These are phyloP conservation scores for Pan troglodytes DNA, from an alignment of 2,113 vertebrate species.

Conservation along the genomic window NHGRI_mPanTro3-v2.1_pri NC_072415.2:55429501-55430000, in stretches of 20 bases:
- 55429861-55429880: neutral
- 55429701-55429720: neutral
- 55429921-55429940: neutral
- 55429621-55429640: neutral
- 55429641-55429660: neutral
- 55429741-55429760: neutral
- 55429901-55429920: neutral
- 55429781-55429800: neutral
- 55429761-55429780: neutral
- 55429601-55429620: neutral
- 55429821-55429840: neutral
- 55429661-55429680: neutral
- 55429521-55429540: neutral
- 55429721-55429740: neutral
- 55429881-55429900: neutral
- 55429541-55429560: neutral
- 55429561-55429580: neutral
- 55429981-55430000: neutral
- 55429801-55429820: too few species aligned
- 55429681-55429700: neutral
- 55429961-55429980: neutral
- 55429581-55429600: neutral
- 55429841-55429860: neutral
- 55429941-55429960: neutral
- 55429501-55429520: neutral